Evolutionary conservation across 2,888 invertebrate genomes (phyloP).

Genomic region (Xanthorhoe spadicearia): DNA sequence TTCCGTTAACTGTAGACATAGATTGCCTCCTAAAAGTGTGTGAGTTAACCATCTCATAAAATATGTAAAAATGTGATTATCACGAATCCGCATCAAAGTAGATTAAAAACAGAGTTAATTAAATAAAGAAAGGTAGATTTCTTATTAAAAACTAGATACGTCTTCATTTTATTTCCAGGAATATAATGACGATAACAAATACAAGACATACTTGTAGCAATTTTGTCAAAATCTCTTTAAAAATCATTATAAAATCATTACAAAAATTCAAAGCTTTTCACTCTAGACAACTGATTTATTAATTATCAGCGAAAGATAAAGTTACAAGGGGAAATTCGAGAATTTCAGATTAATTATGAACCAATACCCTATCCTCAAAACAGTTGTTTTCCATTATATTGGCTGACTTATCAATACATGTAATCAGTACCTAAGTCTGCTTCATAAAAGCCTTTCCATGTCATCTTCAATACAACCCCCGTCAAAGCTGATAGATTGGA

Average conservation of each 20-base stretch:
- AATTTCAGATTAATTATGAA: neutral
- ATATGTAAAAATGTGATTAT: no score
- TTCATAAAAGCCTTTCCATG: conserved; percentile 75
- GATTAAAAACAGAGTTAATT: no score
- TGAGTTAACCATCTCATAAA: no score
- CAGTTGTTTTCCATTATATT: conserved; percentile 17
- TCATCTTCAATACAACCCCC: conserved; percentile 69
- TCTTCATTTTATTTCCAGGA: no score
- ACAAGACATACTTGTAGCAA: no score
- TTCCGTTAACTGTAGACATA: neutral
- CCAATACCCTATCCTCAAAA: neutral
- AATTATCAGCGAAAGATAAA: neutral
- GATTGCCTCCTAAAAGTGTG: no score
- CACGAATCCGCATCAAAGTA: no score
- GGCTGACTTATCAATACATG: conserved; percentile 25
- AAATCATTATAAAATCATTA: no score
- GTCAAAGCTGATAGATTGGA: conserved; percentile 80
- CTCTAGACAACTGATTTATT: neutral
- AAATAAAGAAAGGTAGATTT: no score
- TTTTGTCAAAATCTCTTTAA: no score
- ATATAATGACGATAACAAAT: no score
- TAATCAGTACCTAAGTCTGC: conserved; percentile 28
- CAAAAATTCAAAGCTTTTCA: neutral
- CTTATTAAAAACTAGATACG: no score
- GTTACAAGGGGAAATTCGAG: neutral